Percentiles rank a stretch among this genome's conserved stretches.
Conservation (phyloP, 2,797 vertebrate species). For the Acrocephalus scirpaceus region DNA sequence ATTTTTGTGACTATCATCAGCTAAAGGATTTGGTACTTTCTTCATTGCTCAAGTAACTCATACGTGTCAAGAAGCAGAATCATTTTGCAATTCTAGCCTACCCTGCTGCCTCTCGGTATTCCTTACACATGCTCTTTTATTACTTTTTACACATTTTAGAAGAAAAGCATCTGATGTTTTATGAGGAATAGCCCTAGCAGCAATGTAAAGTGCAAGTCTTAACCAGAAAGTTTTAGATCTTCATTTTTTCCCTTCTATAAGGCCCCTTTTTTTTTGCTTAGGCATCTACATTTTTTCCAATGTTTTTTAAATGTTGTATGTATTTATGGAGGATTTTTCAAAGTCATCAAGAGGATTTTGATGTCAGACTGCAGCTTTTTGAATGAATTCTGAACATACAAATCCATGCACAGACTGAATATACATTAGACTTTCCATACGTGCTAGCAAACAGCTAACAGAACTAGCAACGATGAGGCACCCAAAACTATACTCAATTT, state of each 20-base stretch:
- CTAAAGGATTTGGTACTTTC: background rate
- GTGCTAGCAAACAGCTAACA: background rate
- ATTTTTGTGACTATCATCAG: background rate
- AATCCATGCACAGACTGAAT: background rate
- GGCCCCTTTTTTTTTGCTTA: background rate
- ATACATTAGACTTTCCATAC: background rate
- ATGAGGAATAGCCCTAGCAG: background rate
- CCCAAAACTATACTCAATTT: background rate
- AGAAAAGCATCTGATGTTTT: background rate
- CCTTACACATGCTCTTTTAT: background rate
- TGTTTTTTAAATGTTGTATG: background rate
- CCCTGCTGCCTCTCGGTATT: background rate
- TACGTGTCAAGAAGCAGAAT: background rate
- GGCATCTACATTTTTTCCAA: background rate
- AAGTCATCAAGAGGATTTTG: conserved; percentile 17
- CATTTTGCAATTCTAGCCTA: background rate
- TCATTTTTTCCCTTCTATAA: background rate
- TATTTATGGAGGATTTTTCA: conserved; percentile 30
- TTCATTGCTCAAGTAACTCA: background rate
- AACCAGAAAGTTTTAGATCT: background rate
- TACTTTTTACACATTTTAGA: background rate
- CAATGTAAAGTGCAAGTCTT: background rate
- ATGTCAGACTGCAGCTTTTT: background rate
- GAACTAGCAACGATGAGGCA: background rate
- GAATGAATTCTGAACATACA: background rate